A percentile compares a stretch with the other conserved stretches of the same genome.
Evolutionary conservation across 1,140 invertebrate species (phyloP).

Genomic region (Physella acuta): DNA sequence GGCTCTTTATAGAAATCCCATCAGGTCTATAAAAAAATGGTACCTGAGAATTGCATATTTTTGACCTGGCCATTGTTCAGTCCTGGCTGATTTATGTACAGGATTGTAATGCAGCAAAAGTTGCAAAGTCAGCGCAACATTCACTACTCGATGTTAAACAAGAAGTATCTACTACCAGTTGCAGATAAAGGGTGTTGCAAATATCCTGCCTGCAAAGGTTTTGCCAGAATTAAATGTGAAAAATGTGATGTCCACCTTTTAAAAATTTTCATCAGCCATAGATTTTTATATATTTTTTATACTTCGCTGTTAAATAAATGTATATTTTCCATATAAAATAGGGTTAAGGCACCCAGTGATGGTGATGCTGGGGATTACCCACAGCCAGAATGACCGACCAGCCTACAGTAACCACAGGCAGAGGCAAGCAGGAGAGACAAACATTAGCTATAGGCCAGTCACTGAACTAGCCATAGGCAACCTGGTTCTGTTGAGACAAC

Average conservation of each 20-base stretch:
- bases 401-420: too few relatives aligned
- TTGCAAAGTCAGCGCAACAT: neutral
- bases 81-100: constrained; percentile 45
- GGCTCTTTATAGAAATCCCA: constrained; percentile 38
- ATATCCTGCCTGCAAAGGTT: neutral
- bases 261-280: too few relatives aligned
- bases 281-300: too few relatives aligned
- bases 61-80: constrained; percentile 46
- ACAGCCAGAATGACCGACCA: too few relatives aligned
- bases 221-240: constrained; percentile 15
- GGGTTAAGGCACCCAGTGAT: too few relatives aligned
- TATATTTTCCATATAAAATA: too few relatives aligned
- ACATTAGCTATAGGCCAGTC: too few relatives aligned
- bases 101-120: constrained; percentile 18
- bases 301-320: too few relatives aligned
- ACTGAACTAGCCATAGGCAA: too few relatives aligned
- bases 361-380: too few relatives aligned
- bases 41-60: constrained; percentile 40
- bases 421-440: too few relatives aligned
- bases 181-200: constrained; percentile 20
- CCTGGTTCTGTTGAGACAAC: too few relatives aligned
- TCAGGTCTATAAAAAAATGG: constrained; percentile 47
- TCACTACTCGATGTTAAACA: constrained; percentile 6
- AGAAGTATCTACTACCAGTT: neutral
- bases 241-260: constrained; percentile 23